phyloP scores from a whole-genome alignment of 2,888 invertebrate genomes.

The Trichacis sp. region DNA sequence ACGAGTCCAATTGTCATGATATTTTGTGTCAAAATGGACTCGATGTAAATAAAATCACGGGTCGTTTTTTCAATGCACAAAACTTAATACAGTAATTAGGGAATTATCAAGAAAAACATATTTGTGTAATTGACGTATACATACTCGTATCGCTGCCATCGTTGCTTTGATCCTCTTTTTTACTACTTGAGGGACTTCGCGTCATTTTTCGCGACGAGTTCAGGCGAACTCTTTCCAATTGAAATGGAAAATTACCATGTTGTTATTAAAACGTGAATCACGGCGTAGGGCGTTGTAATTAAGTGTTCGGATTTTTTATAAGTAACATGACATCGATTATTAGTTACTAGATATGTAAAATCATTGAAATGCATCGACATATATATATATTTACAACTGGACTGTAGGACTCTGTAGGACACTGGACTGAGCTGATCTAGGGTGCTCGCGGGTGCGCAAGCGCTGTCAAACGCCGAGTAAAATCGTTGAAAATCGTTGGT shows the following conservation, averaged over 20 bases:
- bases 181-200: neutral
- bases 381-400: neutral
- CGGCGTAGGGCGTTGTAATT: too few relatives aligned
- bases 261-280: too few relatives aligned
- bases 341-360: too few relatives aligned
- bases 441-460: too few relatives aligned
- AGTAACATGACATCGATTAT: too few relatives aligned
- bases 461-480: too few relatives aligned
- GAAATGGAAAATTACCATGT: neutral
- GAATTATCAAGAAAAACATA: neutral
- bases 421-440: too few relatives aligned
- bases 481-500: too few relatives aligned
- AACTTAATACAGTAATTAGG: neutral
- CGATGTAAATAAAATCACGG: neutral
- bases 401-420: neutral
- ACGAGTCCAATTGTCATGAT: too few relatives aligned
- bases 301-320: too few relatives aligned
- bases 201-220: neutral
- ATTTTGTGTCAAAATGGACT: neutral
- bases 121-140: neutral
- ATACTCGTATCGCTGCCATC: neutral
- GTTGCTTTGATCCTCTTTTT: neutral
- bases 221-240: neutral
- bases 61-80: neutral
- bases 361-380: neutral